A percentile compares a stretch with the other conserved stretches of the same genome.
Evolutionary conservation across 1,140 invertebrate species (phyloP).

Genomic region (Nomia melanderi): DNA sequence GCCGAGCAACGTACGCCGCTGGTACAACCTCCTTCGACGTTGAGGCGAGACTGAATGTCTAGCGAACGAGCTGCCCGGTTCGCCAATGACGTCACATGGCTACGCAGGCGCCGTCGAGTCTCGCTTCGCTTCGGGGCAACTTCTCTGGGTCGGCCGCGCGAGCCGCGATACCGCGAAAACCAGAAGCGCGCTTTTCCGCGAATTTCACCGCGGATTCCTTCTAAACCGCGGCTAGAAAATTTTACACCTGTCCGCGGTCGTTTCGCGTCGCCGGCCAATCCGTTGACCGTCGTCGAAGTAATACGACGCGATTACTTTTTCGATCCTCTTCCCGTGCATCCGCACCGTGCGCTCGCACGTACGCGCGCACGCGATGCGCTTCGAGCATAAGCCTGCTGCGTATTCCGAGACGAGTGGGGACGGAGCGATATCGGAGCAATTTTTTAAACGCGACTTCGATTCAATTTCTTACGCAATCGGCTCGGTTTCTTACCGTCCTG

Average conservation of each 20-base stretch:
- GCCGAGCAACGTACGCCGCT: neutral
- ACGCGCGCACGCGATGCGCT: too few species aligned
- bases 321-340: neutral
- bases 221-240: neutral
- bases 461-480: too few species aligned
- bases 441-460: too few species aligned
- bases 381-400: too few species aligned
- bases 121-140: slow-evolving; percentile 58
- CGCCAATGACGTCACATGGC: slow-evolving; percentile 77
- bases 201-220: neutral
- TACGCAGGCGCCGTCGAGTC: slow-evolving; percentile 76
- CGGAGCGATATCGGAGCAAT: too few species aligned
- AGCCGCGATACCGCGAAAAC: slow-evolving; percentile 43
- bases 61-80: slow-evolving; percentile 70
- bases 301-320: neutral
- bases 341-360: too few species aligned
- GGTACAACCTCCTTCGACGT: slow-evolving; percentile 60
- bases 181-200: slow-evolving; percentile 38
- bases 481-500: too few species aligned
- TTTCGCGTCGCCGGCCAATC: too few species aligned
- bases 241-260: neutral
- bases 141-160: slow-evolving; percentile 35
- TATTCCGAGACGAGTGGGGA: too few species aligned
- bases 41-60: slow-evolving; percentile 79
- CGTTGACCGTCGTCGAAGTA: too few species aligned